phyloP scores from a whole-genome alignment of 2,797 vertebrate species.

The Brachyrhaphis roseni region DNA sequence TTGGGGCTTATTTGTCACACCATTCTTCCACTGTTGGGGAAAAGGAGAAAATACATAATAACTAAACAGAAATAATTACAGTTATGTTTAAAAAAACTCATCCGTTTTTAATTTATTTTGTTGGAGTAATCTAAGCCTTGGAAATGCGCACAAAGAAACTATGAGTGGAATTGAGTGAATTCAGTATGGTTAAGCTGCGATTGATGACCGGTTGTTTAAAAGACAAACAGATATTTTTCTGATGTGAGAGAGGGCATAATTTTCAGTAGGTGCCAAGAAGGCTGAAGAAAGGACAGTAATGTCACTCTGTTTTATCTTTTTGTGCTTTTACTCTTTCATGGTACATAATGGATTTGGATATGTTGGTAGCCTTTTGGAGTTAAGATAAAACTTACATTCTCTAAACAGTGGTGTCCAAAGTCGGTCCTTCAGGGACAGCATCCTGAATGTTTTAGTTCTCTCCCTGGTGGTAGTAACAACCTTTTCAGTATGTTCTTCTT shows the following conservation, averaged over 20 bases:
- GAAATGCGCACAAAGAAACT: not conserved
- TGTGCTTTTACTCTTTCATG: not conserved
- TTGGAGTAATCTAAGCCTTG: not conserved
- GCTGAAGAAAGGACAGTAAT: not conserved
- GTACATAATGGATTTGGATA: not conserved
- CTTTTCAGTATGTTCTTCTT: no score
- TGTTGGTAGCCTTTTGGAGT: not conserved
- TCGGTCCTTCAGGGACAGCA: no score
- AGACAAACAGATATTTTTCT: not conserved
- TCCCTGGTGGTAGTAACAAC: no score
- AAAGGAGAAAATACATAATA: slow-evolving; percentile 14
- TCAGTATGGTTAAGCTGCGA: not conserved
- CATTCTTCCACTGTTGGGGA: slow-evolving; percentile 63
- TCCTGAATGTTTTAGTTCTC: no score
- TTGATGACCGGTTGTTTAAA: not conserved
- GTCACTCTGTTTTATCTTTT: not conserved
- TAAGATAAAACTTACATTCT: not conserved
- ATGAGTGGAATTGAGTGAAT: not conserved
- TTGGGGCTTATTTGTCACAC: slow-evolving; percentile 52
- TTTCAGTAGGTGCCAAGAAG: not conserved
- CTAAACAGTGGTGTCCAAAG: not conserved
- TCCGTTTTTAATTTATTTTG: not conserved
- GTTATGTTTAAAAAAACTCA: not conserved
- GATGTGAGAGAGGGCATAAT: not conserved
- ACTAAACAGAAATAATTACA: not conserved